A percentile compares a stretch with the other conserved stretches of the same genome.
Evolutionary conservation across 1,140 invertebrate species (phyloP).

Genomic region (Drosophila pectinifera): DNA sequence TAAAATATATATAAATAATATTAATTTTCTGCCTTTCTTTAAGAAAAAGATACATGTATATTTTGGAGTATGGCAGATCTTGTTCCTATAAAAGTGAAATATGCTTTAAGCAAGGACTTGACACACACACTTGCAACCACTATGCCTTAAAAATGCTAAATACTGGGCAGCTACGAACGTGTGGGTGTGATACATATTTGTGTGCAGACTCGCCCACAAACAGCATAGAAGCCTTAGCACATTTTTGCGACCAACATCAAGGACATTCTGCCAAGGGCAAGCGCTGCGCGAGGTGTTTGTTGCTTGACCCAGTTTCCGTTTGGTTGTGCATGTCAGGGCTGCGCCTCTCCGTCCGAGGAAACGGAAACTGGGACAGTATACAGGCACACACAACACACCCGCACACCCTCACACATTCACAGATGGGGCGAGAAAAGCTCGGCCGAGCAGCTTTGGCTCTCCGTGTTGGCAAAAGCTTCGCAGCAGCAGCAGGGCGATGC

Average conservation of each 20-base stretch:
- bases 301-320: slow-evolving; percentile 59
- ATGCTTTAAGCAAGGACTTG: too few species aligned
- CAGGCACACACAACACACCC: background rate
- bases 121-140: too few species aligned
- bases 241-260: slow-evolving; percentile 46
- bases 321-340: slow-evolving; percentile 34
- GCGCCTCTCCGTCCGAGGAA: background rate
- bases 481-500: slow-evolving; percentile 18
- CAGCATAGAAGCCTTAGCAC: slow-evolving; percentile 9
- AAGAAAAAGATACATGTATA: too few species aligned
- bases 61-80: too few species aligned
- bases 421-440: slow-evolving; percentile 17
- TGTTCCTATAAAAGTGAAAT: too few species aligned
- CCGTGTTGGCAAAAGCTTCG: slow-evolving; percentile 20
- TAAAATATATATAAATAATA: too few species aligned
- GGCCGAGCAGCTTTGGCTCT: slow-evolving; percentile 3
- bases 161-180: too few species aligned
- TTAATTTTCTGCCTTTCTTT: too few species aligned
- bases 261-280: slow-evolving; percentile 64
- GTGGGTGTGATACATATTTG: background rate
- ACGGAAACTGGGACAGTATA: slow-evolving; percentile 41
- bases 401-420: too few species aligned
- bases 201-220: background rate
- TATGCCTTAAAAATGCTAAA: too few species aligned
- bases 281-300: slow-evolving; percentile 41